phyloP scores from a whole-genome alignment of 2,113 vertebrate genomes.

The Melanerpes aurifrons region DNA sequence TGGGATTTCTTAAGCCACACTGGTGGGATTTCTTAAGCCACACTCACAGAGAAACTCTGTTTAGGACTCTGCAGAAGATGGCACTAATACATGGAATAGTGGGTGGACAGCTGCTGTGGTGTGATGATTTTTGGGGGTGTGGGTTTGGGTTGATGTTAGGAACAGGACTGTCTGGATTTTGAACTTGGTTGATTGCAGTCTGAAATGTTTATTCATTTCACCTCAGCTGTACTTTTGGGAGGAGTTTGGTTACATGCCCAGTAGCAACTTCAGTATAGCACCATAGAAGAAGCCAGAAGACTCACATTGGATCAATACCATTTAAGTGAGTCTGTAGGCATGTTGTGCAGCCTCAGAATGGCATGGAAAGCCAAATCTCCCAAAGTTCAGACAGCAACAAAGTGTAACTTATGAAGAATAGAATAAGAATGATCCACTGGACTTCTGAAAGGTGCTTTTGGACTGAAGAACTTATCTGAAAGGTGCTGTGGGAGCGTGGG shows the following conservation, averaged over 20 bases:
- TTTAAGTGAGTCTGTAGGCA: neutral
- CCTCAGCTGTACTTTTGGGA: neutral
- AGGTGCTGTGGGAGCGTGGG: accelerated
- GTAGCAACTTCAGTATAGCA: neutral
- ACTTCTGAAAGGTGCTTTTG: neutral
- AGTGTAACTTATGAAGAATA: neutral
- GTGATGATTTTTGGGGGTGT: neutral
- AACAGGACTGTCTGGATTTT: neutral
- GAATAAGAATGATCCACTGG: neutral
- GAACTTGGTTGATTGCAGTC: neutral
- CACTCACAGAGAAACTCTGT: neutral
- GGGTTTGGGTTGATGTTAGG: neutral
- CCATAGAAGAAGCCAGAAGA: neutral
- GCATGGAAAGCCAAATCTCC: neutral
- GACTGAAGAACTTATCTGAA: neutral
- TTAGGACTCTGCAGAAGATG: neutral
- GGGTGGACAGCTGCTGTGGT: neutral
- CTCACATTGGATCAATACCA: neutral
- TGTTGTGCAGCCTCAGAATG: neutral
- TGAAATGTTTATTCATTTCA: constrained; percentile 3
- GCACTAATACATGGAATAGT: neutral
- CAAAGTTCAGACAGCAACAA: neutral
- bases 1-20: neutral
- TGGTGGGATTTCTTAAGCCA: too few species aligned
- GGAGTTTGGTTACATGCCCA: neutral